Percentiles rank a stretch among this genome's conserved stretches.
Evolutionary conservation across 2,113 vertebrate species (phyloP).

Genomic region (Gymnarchus niloticus): DNA sequence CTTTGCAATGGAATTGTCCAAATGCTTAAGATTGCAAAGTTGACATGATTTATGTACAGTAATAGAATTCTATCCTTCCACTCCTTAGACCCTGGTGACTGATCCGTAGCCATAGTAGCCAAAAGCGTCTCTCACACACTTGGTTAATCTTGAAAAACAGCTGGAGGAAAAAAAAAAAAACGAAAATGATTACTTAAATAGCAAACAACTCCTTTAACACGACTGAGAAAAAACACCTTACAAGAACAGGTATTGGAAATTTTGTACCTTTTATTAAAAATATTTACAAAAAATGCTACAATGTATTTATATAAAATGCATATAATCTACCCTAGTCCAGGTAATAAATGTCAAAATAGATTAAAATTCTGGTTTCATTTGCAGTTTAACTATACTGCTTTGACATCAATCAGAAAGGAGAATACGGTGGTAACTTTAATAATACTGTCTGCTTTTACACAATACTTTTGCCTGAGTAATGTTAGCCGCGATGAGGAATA

Average conservation of each 20-base stretch:
- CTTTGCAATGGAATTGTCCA: neutral
- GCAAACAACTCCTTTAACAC: neutral
- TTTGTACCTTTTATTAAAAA: slow-evolving; percentile 71
- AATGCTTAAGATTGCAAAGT: too few relatives aligned
- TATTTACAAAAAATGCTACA: slow-evolving; percentile 73
- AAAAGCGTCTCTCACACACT: neutral
- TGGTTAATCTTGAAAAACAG: neutral
- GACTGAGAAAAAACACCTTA: neutral
- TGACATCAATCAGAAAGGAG: slow-evolving; percentile 61
- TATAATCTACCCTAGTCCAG: slow-evolving; percentile 66
- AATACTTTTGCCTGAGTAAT: slow-evolving; percentile 65
- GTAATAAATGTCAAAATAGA: slow-evolving; percentile 43
- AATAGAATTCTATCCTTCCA: neutral
- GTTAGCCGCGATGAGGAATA: slow-evolving; percentile 49
- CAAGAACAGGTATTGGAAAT: slow-evolving; percentile 36
- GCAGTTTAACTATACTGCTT: slow-evolving; percentile 55
- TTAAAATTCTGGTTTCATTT: slow-evolving; percentile 58
- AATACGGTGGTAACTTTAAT: slow-evolving; percentile 54
- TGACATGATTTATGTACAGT: neutral
- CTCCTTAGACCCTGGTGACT: neutral
- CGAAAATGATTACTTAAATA: neutral
- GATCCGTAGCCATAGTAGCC: neutral
- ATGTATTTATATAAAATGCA: slow-evolving; percentile 70
- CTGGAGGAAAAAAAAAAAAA: neutral
- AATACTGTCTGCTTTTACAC: slow-evolving; percentile 59